Conservation (phyloP, 2,888 invertebrate genomes). For the Acanthosepion esculentum region DNA sequence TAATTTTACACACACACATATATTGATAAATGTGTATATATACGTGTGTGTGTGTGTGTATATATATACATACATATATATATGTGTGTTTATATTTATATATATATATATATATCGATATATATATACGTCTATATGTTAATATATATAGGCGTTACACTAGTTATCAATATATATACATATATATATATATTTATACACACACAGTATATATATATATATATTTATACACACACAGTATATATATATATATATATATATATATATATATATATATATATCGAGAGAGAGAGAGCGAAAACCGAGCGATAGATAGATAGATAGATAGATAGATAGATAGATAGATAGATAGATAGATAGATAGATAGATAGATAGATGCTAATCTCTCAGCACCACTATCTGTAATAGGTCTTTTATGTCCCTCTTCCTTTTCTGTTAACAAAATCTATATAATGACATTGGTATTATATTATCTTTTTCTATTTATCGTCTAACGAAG, state of each 20-base stretch:
- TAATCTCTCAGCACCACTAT: background rate
- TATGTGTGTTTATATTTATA: background rate
- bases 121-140: too few species aligned
- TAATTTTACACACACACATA: too few species aligned
- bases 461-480: background rate
- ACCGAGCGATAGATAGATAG: background rate
- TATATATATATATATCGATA: background rate
- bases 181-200: background rate
- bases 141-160: too few species aligned
- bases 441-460: background rate
- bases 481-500: conserved; percentile 33
- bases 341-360: background rate
- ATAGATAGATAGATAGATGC: background rate
- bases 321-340: background rate
- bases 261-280: too few species aligned
- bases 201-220: background rate
- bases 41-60: too few species aligned
- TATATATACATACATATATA: too few species aligned
- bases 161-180: too few species aligned
- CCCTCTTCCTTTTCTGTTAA: background rate
- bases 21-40: too few species aligned
- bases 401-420: background rate
- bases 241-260: too few species aligned
- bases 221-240: too few species aligned
- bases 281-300: too few species aligned